Evolutionary conservation across 1,140 invertebrate genomes (phyloP).

Genomic region (Nilaparvata lugens): DNA sequence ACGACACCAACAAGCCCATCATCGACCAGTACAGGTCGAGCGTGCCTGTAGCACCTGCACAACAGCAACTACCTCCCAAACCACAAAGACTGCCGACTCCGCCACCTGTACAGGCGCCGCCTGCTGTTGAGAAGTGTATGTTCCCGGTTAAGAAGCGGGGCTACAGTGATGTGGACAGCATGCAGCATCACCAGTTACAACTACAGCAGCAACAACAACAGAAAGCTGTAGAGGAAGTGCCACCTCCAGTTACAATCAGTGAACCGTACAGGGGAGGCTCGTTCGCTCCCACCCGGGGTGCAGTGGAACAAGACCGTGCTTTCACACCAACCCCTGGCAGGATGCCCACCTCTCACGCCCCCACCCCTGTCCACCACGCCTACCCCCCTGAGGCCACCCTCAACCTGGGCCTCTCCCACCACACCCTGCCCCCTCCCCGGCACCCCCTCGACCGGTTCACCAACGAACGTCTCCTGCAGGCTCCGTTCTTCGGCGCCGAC

Average conservation of each 20-base stretch:
- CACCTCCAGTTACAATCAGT: not conserved
- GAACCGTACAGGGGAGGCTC: conserved; percentile 19
- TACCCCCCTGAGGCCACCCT: conserved; percentile 8
- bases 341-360: conserved; percentile 21
- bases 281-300: conserved; percentile 23
- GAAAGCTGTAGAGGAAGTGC: not conserved
- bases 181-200: no score
- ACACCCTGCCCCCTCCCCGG: conserved; percentile 15
- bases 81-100: not conserved
- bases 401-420: conserved; percentile 14
- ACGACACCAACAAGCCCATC: conserved; percentile 18
- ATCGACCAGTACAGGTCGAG: conserved; percentile 17
- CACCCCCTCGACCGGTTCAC: conserved; percentile 16
- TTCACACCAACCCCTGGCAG: conserved; percentile 28
- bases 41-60: not conserved
- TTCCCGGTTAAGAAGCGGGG: conserved; percentile 46
- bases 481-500: conserved; percentile 9
- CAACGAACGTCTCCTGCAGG: conserved; percentile 16
- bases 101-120: not conserved
- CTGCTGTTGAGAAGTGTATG: conserved; percentile 20
- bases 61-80: not conserved
- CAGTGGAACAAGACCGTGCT: conserved; percentile 24
- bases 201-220: conserved; percentile 7
- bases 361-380: not conserved
- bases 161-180: conserved; percentile 41